These are phyloP conservation scores for Eumeta japonica DNA, from an alignment of 1,140 invertebrate species.

Conservation along the genomic window DNA sequence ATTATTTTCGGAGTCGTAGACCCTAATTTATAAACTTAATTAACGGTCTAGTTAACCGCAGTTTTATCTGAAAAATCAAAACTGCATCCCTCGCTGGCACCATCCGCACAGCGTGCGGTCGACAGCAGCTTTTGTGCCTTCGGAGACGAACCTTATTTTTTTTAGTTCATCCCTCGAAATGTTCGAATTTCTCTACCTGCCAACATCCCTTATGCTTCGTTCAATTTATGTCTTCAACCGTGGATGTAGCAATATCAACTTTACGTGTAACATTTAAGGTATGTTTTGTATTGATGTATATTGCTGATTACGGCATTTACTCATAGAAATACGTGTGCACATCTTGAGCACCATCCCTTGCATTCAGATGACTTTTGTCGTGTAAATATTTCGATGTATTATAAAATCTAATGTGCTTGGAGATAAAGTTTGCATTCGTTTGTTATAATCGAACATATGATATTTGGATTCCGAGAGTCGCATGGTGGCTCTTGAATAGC, in stretches of 20 bases:
- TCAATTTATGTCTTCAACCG: slow-evolving; percentile 7
- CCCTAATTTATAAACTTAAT: no score
- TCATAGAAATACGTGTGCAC: slow-evolving; percentile 19
- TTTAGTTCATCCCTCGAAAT: slow-evolving; percentile 48
- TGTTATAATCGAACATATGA: no score
- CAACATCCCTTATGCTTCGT: slow-evolving; percentile 14
- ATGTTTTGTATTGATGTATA: slow-evolving; percentile 7
- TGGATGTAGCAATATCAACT: slow-evolving; percentile 14
- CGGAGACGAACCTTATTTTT: slow-evolving; percentile 50
- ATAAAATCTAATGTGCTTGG: no score
- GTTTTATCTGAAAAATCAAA: slow-evolving; percentile 44
- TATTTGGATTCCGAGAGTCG: no score
- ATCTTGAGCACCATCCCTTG: slow-evolving; percentile 50
- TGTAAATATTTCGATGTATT: no score
- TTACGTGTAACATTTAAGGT: slow-evolving; percentile 11
- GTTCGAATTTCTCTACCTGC: slow-evolving; percentile 56
- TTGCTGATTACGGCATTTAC: slow-evolving; percentile 19
- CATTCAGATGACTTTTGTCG: slow-evolving; percentile 39
- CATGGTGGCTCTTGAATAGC: slow-evolving; percentile 25
- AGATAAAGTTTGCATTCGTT: slow-evolving; percentile 20
- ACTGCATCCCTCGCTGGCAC: slow-evolving; percentile 48
- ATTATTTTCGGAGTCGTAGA: no score
- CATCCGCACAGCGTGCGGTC: slow-evolving; percentile 48
- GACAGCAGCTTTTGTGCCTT: slow-evolving; percentile 47
- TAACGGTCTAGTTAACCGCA: no score